Evolutionary conservation across 2,888 invertebrate species (phyloP).

Genomic region (Anthrax anthrax): DNA sequence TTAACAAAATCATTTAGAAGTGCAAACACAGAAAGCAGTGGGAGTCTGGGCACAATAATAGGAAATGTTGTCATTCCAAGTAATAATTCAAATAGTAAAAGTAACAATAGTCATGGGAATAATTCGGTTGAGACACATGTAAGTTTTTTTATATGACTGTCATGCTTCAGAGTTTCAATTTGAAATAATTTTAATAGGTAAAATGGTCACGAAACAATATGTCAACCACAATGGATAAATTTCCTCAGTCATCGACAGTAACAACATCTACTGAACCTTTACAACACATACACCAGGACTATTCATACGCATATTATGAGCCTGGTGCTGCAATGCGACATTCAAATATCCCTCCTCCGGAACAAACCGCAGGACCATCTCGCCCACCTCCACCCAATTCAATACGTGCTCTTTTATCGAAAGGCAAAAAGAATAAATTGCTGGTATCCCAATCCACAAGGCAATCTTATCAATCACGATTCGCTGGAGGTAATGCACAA

Average conservation of each 20-base stretch:
- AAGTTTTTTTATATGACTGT: background rate
- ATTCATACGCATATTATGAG: slow-evolving; percentile 74
- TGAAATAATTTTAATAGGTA: slow-evolving; percentile 17
- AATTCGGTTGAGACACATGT: slow-evolving; percentile 2
- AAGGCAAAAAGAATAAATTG: slow-evolving; percentile 31
- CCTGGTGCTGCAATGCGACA: slow-evolving; percentile 46
- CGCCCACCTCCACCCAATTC: slow-evolving; percentile 31
- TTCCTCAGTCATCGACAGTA: slow-evolving; percentile 28
- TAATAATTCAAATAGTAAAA: slow-evolving; percentile 2
- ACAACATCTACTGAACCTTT: slow-evolving; percentile 16
- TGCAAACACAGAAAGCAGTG: background rate
- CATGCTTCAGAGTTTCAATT: background rate
- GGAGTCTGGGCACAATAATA: background rate
- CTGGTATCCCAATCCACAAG: slow-evolving; percentile 26
- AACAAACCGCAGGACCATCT: slow-evolving; percentile 18
- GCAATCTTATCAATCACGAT: slow-evolving; percentile 61
- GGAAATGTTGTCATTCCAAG: slow-evolving; percentile 2
- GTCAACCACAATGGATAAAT: slow-evolving; percentile 41
- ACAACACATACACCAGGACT: slow-evolving; percentile 41
- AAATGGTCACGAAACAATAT: slow-evolving; percentile 42
- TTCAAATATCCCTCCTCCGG: slow-evolving; percentile 51
- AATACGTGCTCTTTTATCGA: slow-evolving; percentile 29
- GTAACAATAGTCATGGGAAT: slow-evolving; percentile 5
- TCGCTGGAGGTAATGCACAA: slow-evolving; percentile 22
- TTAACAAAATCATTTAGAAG: slow-evolving; percentile 15